These are phyloP conservation scores for Otus sunia DNA, from an alignment of 2,113 vertebrate species.

Conservation along the genomic window DNA sequence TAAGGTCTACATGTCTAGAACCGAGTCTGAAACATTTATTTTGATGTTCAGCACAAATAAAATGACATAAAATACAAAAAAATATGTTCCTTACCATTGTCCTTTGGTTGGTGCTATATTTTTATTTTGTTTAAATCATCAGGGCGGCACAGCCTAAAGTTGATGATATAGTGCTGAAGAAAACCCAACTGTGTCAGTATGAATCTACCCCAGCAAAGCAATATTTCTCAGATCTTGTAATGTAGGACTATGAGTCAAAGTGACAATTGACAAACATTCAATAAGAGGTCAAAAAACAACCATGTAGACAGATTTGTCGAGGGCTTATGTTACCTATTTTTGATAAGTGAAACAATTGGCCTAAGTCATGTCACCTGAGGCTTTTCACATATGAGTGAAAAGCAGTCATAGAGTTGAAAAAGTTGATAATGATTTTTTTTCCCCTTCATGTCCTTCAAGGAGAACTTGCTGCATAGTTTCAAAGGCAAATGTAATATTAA, in stretches of 20 bases:
- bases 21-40: not conserved
- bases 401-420: constrained; percentile 30
- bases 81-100: not conserved
- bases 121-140: constrained; percentile 23
- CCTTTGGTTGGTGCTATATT: not conserved
- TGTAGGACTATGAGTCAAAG: constrained; percentile 52
- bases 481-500: constrained; percentile 39
- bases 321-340: constrained; percentile 62
- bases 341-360: constrained; percentile 67
- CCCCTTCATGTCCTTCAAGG: not conserved
- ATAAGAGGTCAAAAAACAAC: constrained; percentile 63
- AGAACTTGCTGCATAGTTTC: constrained; percentile 34
- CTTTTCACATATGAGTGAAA: constrained; percentile 22
- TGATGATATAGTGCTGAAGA: not conserved
- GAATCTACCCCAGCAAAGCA: constrained; percentile 29
- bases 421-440: constrained; percentile 45
- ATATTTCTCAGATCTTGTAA: constrained; percentile 56
- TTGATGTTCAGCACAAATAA: not conserved
- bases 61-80: not conserved
- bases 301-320: constrained; percentile 48
- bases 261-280: constrained; percentile 56
- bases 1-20: not conserved
- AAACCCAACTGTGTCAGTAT: not conserved
- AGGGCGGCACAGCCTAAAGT: not conserved
- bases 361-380: constrained; percentile 53